Conservation (phyloP, 2,888 invertebrate genomes). For the Metacarcinus magister region DNA sequence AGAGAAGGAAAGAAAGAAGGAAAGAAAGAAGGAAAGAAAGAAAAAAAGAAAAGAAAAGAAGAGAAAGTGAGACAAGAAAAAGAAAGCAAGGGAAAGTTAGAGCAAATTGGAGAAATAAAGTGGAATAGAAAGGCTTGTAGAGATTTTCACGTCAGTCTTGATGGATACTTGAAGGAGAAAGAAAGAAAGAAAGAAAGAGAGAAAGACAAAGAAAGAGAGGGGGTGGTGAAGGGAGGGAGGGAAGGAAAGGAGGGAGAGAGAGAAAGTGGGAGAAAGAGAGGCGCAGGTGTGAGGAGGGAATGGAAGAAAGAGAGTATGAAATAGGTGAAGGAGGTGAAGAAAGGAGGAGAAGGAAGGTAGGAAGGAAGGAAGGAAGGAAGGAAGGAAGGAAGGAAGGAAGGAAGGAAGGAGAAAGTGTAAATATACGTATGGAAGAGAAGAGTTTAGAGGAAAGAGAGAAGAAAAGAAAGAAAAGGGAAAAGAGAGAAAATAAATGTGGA, state of each 20-base stretch:
- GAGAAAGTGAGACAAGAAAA: not conserved
- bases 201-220: not conserved
- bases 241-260: too few species aligned
- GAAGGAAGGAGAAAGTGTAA: not conserved
- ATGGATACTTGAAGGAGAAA: not conserved
- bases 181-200: not conserved
- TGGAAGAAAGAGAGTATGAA: not conserved
- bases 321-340: not conserved
- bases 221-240: not conserved
- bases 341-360: not conserved
- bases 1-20: too few species aligned
- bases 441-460: not conserved
- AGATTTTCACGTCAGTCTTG: not conserved
- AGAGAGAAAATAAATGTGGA: not conserved
- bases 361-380: too few species aligned
- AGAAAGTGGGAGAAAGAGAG: not conserved
- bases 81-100: not conserved
- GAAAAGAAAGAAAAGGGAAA: not conserved
- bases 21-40: not conserved
- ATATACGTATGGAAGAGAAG: not conserved
- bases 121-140: not conserved
- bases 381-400: not conserved
- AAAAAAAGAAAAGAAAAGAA: not conserved
- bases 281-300: not conserved
- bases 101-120: not conserved